phyloP scores from a whole-genome alignment of 2,888 invertebrate species.

The Aphidoletes aphidimyza region DNA sequence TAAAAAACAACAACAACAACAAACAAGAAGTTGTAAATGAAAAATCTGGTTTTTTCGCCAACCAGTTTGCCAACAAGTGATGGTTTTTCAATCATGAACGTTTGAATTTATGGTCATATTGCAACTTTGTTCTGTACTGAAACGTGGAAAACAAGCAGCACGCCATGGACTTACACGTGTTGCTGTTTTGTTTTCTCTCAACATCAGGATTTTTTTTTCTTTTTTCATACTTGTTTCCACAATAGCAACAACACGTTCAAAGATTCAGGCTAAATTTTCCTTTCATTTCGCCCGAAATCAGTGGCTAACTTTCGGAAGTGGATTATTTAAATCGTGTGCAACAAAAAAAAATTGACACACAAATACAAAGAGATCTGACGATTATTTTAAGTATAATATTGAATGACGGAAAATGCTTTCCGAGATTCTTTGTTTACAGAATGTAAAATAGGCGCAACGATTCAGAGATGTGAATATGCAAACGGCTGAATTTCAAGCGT shows the following conservation, averaged over 20 bases:
- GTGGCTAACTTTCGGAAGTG: slow-evolving; percentile 27
- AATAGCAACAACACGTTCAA: neutral
- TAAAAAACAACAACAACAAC: neutral
- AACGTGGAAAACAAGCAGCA: neutral
- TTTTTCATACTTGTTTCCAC: neutral
- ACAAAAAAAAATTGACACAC: no score
- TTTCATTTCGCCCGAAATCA: neutral
- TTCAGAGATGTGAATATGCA: slow-evolving; percentile 20
- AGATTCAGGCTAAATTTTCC: slow-evolving; percentile 10
- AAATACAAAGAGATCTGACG: no score
- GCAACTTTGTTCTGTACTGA: neutral
- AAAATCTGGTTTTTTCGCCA: neutral
- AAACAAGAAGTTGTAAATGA: neutral
- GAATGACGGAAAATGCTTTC: neutral
- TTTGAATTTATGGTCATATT: slow-evolving; percentile 19
- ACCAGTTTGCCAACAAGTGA: neutral
- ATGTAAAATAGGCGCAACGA: neutral
- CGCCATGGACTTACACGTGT: neutral
- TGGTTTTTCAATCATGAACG: slow-evolving; percentile 17
- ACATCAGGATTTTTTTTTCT: neutral
- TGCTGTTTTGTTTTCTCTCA: neutral
- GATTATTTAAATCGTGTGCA: slow-evolving; percentile 24
- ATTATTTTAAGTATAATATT: no score
- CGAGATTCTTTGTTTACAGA: slow-evolving; percentile 22
- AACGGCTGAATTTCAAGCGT: slow-evolving; percentile 1